Evolutionary conservation across 2,797 vertebrate species (phyloP), one percentile per base, ranked within the genome.

Genomic region (Bovichtus variegatus): DNA sequence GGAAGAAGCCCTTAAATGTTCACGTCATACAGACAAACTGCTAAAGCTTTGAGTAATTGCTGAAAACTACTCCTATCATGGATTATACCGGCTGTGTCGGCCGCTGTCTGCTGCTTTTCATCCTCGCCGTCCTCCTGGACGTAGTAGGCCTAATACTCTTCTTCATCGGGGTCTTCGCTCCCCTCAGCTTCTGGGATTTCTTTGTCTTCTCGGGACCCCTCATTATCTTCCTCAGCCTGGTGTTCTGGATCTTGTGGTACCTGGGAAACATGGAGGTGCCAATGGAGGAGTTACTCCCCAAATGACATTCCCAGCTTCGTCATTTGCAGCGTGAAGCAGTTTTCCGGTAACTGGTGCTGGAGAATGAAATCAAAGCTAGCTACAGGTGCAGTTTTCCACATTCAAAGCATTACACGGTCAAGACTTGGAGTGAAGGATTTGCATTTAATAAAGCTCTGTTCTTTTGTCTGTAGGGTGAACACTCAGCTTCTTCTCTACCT

Each of bases 201-300:
- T 92, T 96, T 0, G 47, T 97, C 63, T 95, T 95, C 68, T 51
- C 71, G 0, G 96, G 96, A 1, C 70, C 95, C 0, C 64, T 97
- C 36, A 25, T 95, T 19, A 74, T 97, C 0, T 95, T 94, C 50
- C 31, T 94, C 74, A 97, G 96, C 81, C 90, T 97, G 3, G 0
- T 95, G 5, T 93, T 96, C 79, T 98, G 96, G 96, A 55, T 92
- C 21, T 63, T 93, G 61, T 97, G 97, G 96, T 97, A 97, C 80
- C 78, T 93, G 3, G 77, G 96, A 71, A 97, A 96, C 84, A 82
- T 97, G 0, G 88, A 95, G 29, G 36, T 94, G 0, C 61, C 93
- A 0, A 36, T 66, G 5, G 82, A 92, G 9, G 88, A 95, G 16
- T n/a, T 94, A 0, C 60, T 80, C 0, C 73, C 51, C 15, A 29